Conservation (phyloP, 1,140 invertebrate species). For the Lucilia cuprina region DNA sequence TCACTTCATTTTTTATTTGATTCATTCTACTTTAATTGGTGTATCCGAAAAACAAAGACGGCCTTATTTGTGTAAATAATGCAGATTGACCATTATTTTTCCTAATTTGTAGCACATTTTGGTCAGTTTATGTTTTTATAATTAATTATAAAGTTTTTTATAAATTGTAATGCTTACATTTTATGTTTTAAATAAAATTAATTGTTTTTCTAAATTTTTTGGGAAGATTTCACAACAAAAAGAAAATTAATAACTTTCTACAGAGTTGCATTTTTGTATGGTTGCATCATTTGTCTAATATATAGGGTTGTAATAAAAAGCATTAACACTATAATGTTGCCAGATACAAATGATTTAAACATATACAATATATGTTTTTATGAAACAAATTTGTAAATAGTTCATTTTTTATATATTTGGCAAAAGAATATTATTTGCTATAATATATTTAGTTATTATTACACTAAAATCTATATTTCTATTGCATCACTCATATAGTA, state of each 20-base stretch:
- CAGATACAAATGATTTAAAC: background rate
- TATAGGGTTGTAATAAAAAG: background rate
- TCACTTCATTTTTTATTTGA: slow-evolving; percentile 1
- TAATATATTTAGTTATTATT: no score
- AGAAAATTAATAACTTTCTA: background rate
- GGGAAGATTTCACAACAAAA: slow-evolving; percentile 17
- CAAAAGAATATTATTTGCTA: no score
- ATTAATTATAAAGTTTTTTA: background rate
- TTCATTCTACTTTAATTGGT: background rate
- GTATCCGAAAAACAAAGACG: slow-evolving; percentile 14
- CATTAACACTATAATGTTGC: background rate
- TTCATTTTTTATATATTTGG: no score
- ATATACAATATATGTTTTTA: no score
- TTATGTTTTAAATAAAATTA: background rate
- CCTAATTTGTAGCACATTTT: background rate
- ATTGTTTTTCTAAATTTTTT: background rate
- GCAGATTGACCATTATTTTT: background rate
- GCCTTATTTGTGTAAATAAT: background rate
- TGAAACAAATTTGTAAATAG: no score
- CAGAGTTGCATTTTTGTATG: background rate
- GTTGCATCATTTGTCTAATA: background rate
- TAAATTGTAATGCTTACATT: background rate
- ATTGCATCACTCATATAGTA: background rate
- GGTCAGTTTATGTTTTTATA: background rate
- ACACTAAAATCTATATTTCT: no score